Base-by-base conservation (phyloP, 2,797 vertebrate species). In the Ataeniobius toweri region DNA sequence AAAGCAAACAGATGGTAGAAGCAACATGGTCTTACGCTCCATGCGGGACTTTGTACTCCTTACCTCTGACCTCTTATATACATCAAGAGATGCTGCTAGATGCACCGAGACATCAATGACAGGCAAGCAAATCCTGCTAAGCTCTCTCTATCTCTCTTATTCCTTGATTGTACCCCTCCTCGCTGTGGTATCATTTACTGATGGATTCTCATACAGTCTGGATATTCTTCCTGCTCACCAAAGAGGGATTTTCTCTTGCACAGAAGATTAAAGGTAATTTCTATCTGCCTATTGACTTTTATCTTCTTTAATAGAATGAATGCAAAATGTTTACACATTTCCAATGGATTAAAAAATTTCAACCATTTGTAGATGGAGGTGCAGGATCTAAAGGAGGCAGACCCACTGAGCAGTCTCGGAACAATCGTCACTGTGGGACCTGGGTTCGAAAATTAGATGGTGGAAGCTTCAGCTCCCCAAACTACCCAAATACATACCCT, bases 381-480 rank as follows among this genome's bases (percentile, higher is more conserved):
- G 80, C 79, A 26, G 83, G 56, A 28, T 28, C 90, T 16, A 90
- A 90, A 69, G 90, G 51, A 48, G 77, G 76, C 3, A 82, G 77
- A 46, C 82, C 89, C 1, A 84, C 86, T 48, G 80, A 82, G 1
- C 26, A 73, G 44, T 82, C 87, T 0, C 70, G 82, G 58, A 86
- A 95, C 44, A 83, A 94, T 61, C 93, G 93, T 63, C 96, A 96
- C 79, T 99, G 98, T 88, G 97, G 98, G 78, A 96, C 95, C 26
- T 98, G 97, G 97, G 93, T 96, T 77, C 94, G 97, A 83, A 96
- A 96, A 71, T 89, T 93, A 83, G 97, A 98, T 10, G 98, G 98
- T n/a, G 98, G 98, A 24, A 94, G 96, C 79, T 99, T 99, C 90
- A 95, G 96, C 89, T 99, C 98, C 69, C 97, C 97, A 53, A 97